Conservation (phyloP, 2,113 vertebrate species). For the Charadrius vociferus region DNA sequence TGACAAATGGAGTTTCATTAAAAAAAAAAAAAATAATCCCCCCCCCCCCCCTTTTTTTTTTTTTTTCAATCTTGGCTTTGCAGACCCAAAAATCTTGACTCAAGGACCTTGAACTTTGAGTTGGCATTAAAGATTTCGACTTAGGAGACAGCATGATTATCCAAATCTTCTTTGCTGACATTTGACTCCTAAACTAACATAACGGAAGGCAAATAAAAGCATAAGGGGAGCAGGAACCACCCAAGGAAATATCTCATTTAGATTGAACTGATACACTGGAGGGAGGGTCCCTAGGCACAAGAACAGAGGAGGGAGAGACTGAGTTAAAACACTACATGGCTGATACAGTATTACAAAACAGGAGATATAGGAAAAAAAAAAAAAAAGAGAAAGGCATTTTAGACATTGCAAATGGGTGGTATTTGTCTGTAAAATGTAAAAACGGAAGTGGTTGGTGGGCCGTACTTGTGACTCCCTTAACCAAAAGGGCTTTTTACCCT, state of each 20-base stretch:
- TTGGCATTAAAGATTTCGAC: neutral
- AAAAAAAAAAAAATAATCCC: neutral
- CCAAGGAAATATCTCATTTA: neutral
- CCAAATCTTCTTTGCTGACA: neutral
- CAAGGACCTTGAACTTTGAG: neutral
- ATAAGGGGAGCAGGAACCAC: fast-evolving
- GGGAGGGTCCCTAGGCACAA: neutral
- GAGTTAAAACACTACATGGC: neutral
- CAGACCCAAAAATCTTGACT: neutral
- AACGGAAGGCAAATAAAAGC: neutral
- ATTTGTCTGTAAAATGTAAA: neutral
- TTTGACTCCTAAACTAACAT: neutral
- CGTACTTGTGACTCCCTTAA: neutral
- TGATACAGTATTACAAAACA: neutral
- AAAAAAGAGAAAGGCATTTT: neutral
- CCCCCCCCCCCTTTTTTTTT: too few species aligned
- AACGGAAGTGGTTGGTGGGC: neutral
- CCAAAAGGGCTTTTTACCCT: neutral
- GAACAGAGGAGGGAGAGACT: neutral
- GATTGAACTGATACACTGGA: neutral
- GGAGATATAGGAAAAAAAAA: neutral
- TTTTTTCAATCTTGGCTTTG: neutral
- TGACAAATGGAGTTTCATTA: fast-evolving
- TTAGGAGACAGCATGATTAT: neutral
- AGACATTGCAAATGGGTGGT: neutral